Evolutionary conservation across 2,888 invertebrate species (phyloP).

Genomic region (Coelopa pilipes): DNA sequence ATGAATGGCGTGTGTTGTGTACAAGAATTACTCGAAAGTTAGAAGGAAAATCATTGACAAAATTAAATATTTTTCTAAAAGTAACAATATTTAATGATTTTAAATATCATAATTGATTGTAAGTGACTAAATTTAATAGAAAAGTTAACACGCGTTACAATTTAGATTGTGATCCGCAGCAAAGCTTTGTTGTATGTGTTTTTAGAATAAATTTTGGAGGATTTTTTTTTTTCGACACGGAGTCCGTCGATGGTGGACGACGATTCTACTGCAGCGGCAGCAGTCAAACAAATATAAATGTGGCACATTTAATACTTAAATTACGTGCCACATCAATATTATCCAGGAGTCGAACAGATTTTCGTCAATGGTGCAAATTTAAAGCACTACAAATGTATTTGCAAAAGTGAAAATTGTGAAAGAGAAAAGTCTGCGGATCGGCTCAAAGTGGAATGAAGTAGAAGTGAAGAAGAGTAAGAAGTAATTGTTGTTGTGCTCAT

Average conservation of each 20-base stretch:
- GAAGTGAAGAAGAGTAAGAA: constrained; percentile 4
- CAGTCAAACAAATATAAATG: constrained; percentile 15
- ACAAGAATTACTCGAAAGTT: constrained; percentile 35
- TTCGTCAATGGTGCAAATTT: constrained; percentile 17
- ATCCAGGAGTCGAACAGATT: constrained; percentile 1
- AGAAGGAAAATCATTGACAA: constrained; percentile 35
- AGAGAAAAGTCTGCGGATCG: constrained; percentile 12
- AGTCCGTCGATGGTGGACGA: constrained; percentile 23
- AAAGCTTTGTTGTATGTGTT: constrained; percentile 24
- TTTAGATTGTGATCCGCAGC: background rate
- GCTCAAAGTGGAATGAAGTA: constrained; percentile 3
- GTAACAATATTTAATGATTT: constrained; percentile 19
- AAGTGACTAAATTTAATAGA: background rate
- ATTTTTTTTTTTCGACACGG: constrained; percentile 27
- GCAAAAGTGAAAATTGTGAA: constrained; percentile 29
- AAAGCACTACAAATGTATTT: constrained; percentile 5
- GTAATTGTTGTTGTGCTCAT: constrained; percentile 10
- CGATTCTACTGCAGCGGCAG: constrained; percentile 5
- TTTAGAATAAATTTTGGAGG: constrained; percentile 32
- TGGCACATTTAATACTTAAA: constrained; percentile 4
- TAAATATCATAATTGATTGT: background rate
- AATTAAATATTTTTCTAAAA: constrained; percentile 24
- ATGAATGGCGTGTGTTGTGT: constrained; percentile 38
- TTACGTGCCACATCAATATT: constrained; percentile 2
- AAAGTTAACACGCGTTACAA: background rate